A percentile compares a stretch with the other conserved stretches of the same genome.
Conservation (phyloP, 1,140 invertebrate species). For the Trypoxylus dichotomus region DNA sequence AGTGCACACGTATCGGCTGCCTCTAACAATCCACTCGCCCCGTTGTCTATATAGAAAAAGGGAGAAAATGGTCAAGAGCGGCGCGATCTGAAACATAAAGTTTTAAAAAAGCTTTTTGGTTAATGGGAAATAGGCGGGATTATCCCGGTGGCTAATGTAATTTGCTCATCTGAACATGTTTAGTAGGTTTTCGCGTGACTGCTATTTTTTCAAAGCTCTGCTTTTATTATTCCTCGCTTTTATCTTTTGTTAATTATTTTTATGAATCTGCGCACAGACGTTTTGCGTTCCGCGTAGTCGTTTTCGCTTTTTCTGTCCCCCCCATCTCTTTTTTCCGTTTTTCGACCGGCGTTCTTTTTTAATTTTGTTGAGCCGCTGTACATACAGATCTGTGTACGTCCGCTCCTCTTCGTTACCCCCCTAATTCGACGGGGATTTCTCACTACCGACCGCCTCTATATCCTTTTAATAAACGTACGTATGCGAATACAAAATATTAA, state of each 20-base stretch:
- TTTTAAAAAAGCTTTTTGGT: conserved; percentile 50
- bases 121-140: conserved; percentile 51
- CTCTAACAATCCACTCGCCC: neutral
- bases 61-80: conserved; percentile 34
- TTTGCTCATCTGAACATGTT: conserved; percentile 52
- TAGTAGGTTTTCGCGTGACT: conserved; percentile 51
- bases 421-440: neutral
- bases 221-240: conserved; percentile 48
- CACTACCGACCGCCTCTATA: neutral
- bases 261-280: conserved; percentile 43
- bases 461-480: neutral
- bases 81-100: conserved; percentile 42
- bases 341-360: neutral
- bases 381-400: neutral
- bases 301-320: conserved; percentile 5
- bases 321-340: conserved; percentile 19
- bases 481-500: conserved; percentile 13
- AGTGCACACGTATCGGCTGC: neutral
- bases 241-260: conserved; percentile 51
- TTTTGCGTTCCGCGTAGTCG: conserved; percentile 21
- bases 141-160: conserved; percentile 50
- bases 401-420: neutral
- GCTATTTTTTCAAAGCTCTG: conserved; percentile 46
- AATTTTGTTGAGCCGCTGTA: neutral
- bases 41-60: neutral